Conservation (phyloP, 1,140 invertebrate genomes). For the Bombus superbus region DNA sequence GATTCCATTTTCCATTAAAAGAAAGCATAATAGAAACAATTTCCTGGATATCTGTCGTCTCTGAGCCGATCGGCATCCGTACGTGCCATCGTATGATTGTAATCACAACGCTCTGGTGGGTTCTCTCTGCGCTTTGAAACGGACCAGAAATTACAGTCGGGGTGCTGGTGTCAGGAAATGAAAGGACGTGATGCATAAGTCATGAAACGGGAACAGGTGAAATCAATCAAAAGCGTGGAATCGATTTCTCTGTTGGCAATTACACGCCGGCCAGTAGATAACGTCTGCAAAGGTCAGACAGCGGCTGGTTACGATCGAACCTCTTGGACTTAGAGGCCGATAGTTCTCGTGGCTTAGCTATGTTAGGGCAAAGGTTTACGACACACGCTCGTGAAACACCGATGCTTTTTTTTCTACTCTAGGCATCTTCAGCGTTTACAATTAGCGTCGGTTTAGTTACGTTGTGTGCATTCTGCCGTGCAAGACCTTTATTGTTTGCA, state of each 20-base stretch:
- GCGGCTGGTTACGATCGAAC: background rate
- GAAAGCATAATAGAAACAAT: background rate
- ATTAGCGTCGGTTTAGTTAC: constrained; percentile 5
- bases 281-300: constrained; percentile 31
- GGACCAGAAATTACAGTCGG: background rate
- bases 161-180: constrained; percentile 7
- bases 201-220: constrained; percentile 11
- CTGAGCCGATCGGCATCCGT: background rate
- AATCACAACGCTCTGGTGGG: background rate
- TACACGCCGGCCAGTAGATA: constrained; percentile 16
- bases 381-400: background rate
- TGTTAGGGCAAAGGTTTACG: constrained; percentile 6
- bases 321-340: background rate
- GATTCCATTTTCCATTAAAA: background rate
- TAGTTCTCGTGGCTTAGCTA: background rate
- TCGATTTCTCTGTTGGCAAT: constrained; percentile 19
- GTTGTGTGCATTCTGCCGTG: too few species aligned
- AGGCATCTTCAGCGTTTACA: background rate
- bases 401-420: background rate
- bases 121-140: background rate
- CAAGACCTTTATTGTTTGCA: background rate
- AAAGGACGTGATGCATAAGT: constrained; percentile 12
- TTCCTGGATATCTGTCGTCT: constrained; percentile 4
- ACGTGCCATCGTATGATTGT: background rate
- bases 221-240: constrained; percentile 33